These are phyloP conservation scores for Willisornis vidua DNA, from an alignment of 2,113 vertebrate genomes.

Conservation along the genomic window DNA sequence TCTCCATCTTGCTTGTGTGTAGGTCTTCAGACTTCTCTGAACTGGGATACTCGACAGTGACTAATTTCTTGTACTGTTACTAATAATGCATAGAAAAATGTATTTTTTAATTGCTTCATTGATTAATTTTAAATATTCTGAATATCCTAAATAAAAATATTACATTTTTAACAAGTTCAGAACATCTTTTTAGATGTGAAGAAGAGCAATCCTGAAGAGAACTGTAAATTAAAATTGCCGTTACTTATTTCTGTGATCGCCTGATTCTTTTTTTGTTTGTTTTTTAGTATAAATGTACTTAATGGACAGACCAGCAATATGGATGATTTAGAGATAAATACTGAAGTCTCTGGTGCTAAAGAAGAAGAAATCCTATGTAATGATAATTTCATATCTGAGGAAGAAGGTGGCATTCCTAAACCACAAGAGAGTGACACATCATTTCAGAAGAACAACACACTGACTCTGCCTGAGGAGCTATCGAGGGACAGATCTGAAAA, in stretches of 20 bases:
- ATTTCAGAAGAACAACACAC: slow-evolving; percentile 81
- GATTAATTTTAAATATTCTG: neutral
- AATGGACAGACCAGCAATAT: slow-evolving; percentile 82
- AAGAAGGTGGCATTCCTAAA: slow-evolving; percentile 82
- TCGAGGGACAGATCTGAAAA: slow-evolving; percentile 89
- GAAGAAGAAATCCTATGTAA: slow-evolving; percentile 83
- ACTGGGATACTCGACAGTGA: neutral
- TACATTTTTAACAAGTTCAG: neutral
- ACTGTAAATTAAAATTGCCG: neutral
- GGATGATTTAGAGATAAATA: slow-evolving; percentile 84
- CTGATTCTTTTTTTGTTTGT: slow-evolving; percentile 61
- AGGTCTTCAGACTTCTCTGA: neutral
- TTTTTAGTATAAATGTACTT: slow-evolving; percentile 80
- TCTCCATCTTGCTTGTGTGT: neutral
- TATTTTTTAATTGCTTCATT: neutral
- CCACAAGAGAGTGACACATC: slow-evolving; percentile 81
- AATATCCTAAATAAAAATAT: neutral
- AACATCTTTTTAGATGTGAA: neutral
- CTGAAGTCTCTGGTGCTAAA: slow-evolving; percentile 83
- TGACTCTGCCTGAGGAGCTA: slow-evolving; percentile 83
- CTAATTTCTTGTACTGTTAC: neutral
- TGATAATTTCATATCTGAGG: slow-evolving; percentile 80
- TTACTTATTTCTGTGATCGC: slow-evolving; percentile 21
- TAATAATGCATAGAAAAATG: neutral
- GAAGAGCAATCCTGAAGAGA: neutral